These are phyloP conservation scores for Amphiprion clarkii DNA, from an alignment of 2,797 vertebrate species.

Conservation along the genomic window DNA sequence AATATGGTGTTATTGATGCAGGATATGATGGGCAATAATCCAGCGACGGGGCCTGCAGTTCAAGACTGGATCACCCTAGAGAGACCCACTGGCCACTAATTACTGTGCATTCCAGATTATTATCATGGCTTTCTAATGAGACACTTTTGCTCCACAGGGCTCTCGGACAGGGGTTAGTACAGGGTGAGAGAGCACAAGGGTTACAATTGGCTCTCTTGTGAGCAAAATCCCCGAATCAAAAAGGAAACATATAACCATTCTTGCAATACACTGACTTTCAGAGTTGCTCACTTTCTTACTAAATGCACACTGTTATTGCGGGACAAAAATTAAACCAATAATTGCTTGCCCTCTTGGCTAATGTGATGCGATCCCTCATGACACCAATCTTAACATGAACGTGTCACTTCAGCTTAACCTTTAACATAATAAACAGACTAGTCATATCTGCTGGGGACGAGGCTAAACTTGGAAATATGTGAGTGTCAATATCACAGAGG, in stretches of 20 bases:
- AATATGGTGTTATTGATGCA: conserved; percentile 52
- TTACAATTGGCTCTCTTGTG: conserved; percentile 16
- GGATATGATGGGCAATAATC: conserved; percentile 27
- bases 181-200: conserved; percentile 22
- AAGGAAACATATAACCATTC: not conserved
- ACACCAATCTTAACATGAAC: conserved; percentile 53
- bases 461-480: conserved; percentile 41
- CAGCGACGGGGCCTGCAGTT: conserved; percentile 30
- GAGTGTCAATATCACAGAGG: conserved; percentile 19
- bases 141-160: conserved; percentile 32
- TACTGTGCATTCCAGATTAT: conserved; percentile 70
- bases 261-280: conserved; percentile 1
- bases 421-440: conserved; percentile 33
- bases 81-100: conserved; percentile 58
- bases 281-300: not conserved
- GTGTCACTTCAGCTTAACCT: conserved; percentile 49
- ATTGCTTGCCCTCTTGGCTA: conserved; percentile 23
- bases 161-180: conserved; percentile 36
- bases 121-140: conserved; percentile 68
- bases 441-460: conserved; percentile 38
- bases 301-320: conserved; percentile 28
- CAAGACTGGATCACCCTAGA: conserved; percentile 50
- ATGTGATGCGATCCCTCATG: conserved; percentile 57
- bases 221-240: conserved; percentile 14
- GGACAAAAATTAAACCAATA: conserved; percentile 1